These are phyloP conservation scores for Diglossa cyanea DNA, from an alignment of 2,797 vertebrate genomes.

Conservation along the genomic window DNA sequence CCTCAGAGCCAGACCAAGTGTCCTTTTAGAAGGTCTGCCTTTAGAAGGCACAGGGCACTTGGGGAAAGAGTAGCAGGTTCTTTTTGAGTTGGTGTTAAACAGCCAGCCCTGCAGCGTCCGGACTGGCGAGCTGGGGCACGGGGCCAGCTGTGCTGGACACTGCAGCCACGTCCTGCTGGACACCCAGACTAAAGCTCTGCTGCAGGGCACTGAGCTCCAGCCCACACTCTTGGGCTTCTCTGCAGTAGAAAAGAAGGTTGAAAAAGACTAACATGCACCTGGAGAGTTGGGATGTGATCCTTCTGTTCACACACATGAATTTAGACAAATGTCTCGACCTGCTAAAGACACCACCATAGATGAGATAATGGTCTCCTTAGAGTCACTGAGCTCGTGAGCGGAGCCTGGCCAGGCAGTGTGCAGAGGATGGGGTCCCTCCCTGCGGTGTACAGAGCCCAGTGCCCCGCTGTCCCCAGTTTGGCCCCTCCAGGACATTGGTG, in stretches of 20 bases:
- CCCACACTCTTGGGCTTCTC: neutral
- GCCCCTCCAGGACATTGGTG: fast-evolving
- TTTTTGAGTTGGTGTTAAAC: neutral
- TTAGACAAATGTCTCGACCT: neutral
- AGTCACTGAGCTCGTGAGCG: neutral
- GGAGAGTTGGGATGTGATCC: neutral
- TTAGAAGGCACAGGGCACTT: neutral
- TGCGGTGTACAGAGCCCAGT: fast-evolving
- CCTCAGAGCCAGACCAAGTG: neutral
- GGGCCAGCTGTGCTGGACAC: neutral
- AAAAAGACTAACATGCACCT: fast-evolving
- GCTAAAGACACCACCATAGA: neutral
- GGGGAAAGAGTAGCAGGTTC: neutral
- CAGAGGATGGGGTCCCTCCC: neutral
- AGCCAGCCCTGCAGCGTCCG: fast-evolving
- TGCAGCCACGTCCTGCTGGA: neutral
- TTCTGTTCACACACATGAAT: neutral
- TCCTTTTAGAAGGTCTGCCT: neutral
- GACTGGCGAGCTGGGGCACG: fast-evolving
- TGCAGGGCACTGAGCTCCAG: neutral
- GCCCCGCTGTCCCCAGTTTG: fast-evolving
- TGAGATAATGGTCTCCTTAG: neutral
- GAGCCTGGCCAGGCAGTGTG: neutral
- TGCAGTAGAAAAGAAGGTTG: neutral
- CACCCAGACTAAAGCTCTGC: neutral